phyloP scores from a whole-genome alignment of 2,797 vertebrate species.

The Tragopan temminckii region DNA sequence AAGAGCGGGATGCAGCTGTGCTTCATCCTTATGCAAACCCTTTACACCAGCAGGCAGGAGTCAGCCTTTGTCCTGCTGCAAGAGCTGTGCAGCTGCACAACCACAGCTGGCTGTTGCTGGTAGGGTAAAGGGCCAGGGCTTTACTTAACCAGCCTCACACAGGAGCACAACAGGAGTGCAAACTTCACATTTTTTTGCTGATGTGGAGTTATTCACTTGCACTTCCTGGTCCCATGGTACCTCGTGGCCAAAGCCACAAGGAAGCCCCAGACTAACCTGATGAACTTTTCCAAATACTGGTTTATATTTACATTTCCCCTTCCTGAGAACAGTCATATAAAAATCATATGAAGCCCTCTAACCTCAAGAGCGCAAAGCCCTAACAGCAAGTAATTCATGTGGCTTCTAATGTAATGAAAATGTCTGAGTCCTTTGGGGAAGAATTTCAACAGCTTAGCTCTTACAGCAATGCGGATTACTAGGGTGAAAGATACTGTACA shows the following conservation, averaged over 20 bases:
- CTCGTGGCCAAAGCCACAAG: background rate
- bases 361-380: background rate
- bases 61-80: background rate
- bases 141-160: background rate
- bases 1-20: slow-evolving; percentile 28
- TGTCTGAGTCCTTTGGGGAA: background rate
- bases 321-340: background rate
- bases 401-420: slow-evolving; percentile 1
- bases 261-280: background rate
- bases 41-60: slow-evolving; percentile 11
- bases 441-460: background rate
- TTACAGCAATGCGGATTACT: background rate
- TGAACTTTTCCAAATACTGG: background rate
- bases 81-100: slow-evolving; percentile 41
- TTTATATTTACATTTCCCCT: background rate
- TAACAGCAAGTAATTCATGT: background rate
- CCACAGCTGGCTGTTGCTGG: background rate
- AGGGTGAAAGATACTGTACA: background rate
- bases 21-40: slow-evolving; percentile 11
- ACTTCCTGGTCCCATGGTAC: background rate
- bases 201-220: background rate
- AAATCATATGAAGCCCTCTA: background rate
- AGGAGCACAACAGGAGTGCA: background rate
- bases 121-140: background rate
- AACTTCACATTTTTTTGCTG: background rate